Conservation (phyloP, 2,888 invertebrate genomes). For the Eupsilia transversa region DNA sequence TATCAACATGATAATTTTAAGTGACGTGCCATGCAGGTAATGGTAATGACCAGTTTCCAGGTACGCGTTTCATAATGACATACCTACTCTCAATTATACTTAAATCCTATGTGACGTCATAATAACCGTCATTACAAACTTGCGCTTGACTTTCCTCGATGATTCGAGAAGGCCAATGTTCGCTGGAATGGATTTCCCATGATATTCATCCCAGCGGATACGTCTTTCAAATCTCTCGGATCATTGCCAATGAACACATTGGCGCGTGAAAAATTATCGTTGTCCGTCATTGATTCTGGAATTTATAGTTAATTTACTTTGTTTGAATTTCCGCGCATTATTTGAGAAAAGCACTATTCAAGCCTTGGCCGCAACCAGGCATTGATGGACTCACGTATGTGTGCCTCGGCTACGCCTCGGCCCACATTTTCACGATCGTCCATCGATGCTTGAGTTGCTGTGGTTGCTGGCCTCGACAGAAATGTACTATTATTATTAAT, state of each 20-base stretch:
- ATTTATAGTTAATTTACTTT: too few relatives aligned
- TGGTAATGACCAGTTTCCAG: constrained; percentile 3
- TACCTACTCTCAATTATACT: neutral
- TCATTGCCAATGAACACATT: too few relatives aligned
- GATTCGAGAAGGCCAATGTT: constrained; percentile 31
- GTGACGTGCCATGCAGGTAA: neutral
- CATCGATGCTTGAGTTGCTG: too few relatives aligned
- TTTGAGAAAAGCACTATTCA: too few relatives aligned
- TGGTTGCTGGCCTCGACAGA: too few relatives aligned
- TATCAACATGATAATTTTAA: neutral
- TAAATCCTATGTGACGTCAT: constrained; percentile 8
- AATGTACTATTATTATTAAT: too few relatives aligned
- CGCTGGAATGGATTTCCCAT: constrained; percentile 16
- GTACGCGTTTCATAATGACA: constrained; percentile 11
- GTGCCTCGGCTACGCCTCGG: too few relatives aligned
- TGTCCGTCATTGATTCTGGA: too few relatives aligned
- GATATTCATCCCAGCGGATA: constrained; percentile 25
- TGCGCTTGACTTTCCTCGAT: constrained; percentile 5
- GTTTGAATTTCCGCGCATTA: too few relatives aligned
- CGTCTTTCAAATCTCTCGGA: constrained; percentile 26
- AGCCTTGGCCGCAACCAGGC: too few relatives aligned
- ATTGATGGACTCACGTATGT: too few relatives aligned
- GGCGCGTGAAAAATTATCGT: constrained; percentile 42
- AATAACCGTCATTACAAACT: neutral
- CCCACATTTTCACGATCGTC: too few relatives aligned